A percentile compares a stretch with the other conserved stretches of the same genome.
Conservation (phyloP, 2,113 vertebrate species). For the Archocentrus centrarchus region DNA sequence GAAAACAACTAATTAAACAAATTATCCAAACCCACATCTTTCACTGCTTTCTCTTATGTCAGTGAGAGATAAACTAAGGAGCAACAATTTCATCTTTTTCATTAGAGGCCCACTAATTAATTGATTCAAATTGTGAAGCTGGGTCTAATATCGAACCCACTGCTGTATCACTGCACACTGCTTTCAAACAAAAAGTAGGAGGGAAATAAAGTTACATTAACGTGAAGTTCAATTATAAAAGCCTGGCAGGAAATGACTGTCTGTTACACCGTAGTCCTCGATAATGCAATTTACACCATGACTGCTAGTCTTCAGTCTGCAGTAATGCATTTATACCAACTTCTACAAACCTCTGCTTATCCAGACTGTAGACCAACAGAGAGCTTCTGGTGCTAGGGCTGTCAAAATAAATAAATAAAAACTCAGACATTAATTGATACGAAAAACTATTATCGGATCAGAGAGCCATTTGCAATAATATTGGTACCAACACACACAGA, state of each 20-base stretch:
- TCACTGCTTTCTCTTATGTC: constrained; percentile 5
- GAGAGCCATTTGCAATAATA: neutral
- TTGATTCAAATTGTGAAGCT: constrained; percentile 34
- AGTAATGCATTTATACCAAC: constrained; percentile 8
- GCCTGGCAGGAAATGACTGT: neutral
- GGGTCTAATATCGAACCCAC: constrained; percentile 4
- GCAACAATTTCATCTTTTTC: constrained; percentile 22
- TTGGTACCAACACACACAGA: neutral
- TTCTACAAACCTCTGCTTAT: neutral
- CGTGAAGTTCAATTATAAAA: neutral
- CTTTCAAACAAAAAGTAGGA: constrained; percentile 9
- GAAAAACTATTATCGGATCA: neutral
- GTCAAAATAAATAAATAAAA: too few species aligned
- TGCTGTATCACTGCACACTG: constrained; percentile 3
- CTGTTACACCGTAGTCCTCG: constrained; percentile 4
- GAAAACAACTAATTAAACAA: constrained; percentile 27
- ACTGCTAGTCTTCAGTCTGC: neutral
- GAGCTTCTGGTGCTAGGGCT: neutral
- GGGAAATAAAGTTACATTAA: constrained; percentile 8
- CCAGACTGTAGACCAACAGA: neutral
- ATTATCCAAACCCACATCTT: neutral
- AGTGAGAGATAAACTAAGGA: constrained; percentile 21
- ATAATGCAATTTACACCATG: constrained; percentile 10
- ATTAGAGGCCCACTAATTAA: constrained; percentile 35
- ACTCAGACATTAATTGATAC: neutral